Evolutionary conservation across 2,888 invertebrate species (phyloP).

Genomic region (Fabriciana adippe): DNA sequence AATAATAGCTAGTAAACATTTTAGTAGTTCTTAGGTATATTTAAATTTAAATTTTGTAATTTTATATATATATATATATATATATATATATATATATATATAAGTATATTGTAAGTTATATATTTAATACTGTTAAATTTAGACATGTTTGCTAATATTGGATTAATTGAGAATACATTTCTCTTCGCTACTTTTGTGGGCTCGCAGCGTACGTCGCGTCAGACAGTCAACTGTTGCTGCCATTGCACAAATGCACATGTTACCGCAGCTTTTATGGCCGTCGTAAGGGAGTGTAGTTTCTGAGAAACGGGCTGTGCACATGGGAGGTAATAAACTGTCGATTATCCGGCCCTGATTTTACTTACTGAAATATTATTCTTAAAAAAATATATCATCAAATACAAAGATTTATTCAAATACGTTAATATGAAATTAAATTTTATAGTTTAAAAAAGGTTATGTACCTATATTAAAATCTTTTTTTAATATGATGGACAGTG

Average conservation of each 20-base stretch:
- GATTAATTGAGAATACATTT: background rate
- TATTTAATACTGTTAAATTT: too few species aligned
- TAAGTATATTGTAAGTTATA: too few species aligned
- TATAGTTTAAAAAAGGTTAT: too few species aligned
- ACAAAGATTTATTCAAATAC: background rate
- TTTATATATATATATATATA: too few species aligned
- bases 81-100: too few species aligned
- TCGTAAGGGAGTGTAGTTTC: conserved; percentile 73
- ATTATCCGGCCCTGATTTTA: conserved; percentile 61
- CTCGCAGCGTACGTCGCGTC: conserved; percentile 7
- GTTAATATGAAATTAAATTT: too few species aligned
- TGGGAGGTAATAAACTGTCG: conserved; percentile 70
- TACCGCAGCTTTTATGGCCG: conserved; percentile 76
- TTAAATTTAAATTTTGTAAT: too few species aligned
- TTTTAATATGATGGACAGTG: too few species aligned
- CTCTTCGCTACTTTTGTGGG: conserved; percentile 10
- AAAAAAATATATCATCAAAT: background rate
- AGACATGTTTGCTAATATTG: background rate
- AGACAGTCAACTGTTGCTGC: conserved; percentile 27
- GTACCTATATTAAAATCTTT: too few species aligned
- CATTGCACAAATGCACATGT: conserved; percentile 64
- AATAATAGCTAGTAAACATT: too few species aligned
- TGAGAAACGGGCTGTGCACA: conserved; percentile 72
- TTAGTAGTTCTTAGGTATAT: too few species aligned
- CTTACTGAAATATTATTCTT: conserved; percentile 3